Conservation (phyloP, 2,888 invertebrate genomes). For the Agrenia bidenticulata region DNA sequence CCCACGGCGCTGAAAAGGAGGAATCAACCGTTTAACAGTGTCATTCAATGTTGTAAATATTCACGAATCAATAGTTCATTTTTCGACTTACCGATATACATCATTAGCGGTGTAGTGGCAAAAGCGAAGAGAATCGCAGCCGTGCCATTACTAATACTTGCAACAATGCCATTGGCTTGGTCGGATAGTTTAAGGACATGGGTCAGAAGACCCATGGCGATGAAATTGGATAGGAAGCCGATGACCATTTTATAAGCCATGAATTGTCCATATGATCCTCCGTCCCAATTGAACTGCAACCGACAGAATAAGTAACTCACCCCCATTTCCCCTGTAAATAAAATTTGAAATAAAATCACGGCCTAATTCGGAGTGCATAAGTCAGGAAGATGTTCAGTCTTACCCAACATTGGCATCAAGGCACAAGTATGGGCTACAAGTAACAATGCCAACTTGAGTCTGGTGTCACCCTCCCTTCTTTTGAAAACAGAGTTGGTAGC, state of each 20-base stretch:
- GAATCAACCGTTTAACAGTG: background rate
- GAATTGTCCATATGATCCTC: constrained; percentile 66
- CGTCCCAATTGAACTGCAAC: constrained; percentile 83
- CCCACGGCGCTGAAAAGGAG: constrained; percentile 44
- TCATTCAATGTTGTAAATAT: too few species aligned
- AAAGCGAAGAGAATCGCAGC: constrained; percentile 30
- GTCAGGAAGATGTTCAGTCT: background rate
- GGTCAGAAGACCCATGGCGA: constrained; percentile 45
- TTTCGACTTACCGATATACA: constrained; percentile 46
- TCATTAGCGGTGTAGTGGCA: constrained; percentile 27
- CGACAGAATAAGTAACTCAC: constrained; percentile 80
- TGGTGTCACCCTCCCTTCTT: constrained; percentile 62
- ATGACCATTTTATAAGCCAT: constrained; percentile 48
- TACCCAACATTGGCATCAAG: constrained; percentile 47
- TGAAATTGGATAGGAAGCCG: constrained; percentile 48
- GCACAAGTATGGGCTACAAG: constrained; percentile 60
- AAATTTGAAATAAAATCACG: constrained; percentile 1
- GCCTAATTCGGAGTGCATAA: background rate
- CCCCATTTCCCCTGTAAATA: constrained; percentile 75
- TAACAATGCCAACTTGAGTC: constrained; percentile 68
- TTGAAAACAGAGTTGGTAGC: constrained; percentile 67
- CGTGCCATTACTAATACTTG: constrained; percentile 28
- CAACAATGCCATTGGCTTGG: constrained; percentile 40
- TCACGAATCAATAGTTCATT: too few species aligned
- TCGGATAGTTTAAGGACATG: constrained; percentile 38